Percentiles rank a stretch among this genome's conserved stretches.
Evolutionary conservation across 2,888 invertebrate genomes (phyloP).

Genomic region (Emmelina monodactyla): DNA sequence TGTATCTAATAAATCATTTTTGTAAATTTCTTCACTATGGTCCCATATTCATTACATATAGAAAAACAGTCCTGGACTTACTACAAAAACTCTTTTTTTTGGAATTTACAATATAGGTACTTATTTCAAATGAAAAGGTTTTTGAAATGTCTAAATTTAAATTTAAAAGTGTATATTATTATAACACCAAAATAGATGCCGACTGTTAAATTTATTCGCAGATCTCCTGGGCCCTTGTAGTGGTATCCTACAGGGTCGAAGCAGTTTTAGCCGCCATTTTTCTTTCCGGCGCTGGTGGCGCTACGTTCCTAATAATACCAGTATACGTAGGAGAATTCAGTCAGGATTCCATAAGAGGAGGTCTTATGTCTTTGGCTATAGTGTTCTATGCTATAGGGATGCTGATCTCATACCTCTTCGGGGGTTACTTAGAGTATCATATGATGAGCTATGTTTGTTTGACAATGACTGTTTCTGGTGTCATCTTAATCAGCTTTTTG

Average conservation of each 20-base stretch:
- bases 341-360: conserved; percentile 39
- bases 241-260: conserved; percentile 26
- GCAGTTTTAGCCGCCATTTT: conserved; percentile 29
- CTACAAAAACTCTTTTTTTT: no score
- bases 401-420: conserved; percentile 36
- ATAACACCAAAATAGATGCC: no score
- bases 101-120: no score
- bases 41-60: no score
- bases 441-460: conserved; percentile 30
- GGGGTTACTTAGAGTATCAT: conserved; percentile 31
- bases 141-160: no score
- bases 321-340: conserved; percentile 40
- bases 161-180: no score
- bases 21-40: no score
- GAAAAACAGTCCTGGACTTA: no score
- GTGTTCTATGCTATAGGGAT: conserved; percentile 34
- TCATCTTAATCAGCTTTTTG: conserved; percentile 21
- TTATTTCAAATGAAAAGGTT: no score
- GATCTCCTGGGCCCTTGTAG: conserved; percentile 35
- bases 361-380: conserved; percentile 31
- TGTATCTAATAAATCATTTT: no score
- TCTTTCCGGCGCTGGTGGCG: conserved; percentile 31
- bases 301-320: conserved; percentile 26
- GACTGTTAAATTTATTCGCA: no score
- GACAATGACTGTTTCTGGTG: conserved; percentile 21